Conservation (phyloP, 2,888 invertebrate genomes). For the Andrena trimmerana region DNA sequence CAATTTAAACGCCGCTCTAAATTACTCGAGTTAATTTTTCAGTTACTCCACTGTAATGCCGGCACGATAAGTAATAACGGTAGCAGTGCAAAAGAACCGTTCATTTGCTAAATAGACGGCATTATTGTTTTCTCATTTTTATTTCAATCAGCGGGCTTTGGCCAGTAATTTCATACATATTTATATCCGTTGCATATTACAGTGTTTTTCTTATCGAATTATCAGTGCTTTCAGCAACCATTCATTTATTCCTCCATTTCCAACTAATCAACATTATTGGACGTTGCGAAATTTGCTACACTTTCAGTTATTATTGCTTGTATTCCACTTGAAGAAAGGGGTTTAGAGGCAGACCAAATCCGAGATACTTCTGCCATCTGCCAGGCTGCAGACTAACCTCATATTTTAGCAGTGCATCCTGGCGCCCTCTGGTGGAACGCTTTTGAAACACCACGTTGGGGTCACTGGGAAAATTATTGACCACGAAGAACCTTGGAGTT, state of each 20-base stretch:
- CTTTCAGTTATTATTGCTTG: background rate
- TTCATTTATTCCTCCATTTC: background rate
- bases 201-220: background rate
- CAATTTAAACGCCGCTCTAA: constrained; percentile 66
- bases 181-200: background rate
- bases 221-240: background rate
- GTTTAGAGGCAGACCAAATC: background rate
- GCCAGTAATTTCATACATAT: constrained; percentile 17
- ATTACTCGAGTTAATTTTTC: constrained; percentile 69
- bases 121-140: constrained; percentile 42
- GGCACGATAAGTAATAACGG: constrained; percentile 62
- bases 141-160: constrained; percentile 14
- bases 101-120: constrained; percentile 57
- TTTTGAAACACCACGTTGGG: constrained; percentile 25
- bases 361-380: constrained; percentile 68
- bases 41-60: constrained; percentile 63
- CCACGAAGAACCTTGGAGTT: background rate
- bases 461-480: constrained; percentile 59
- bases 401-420: constrained; percentile 32
- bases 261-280: background rate
- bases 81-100: constrained; percentile 53
- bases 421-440: constrained; percentile 54
- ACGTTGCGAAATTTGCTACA: background rate
- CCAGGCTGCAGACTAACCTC: constrained; percentile 7
- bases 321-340: too few relatives aligned